phyloP scores from a whole-genome alignment of 2,113 vertebrate species.

The Morone saxatilis region DNA sequence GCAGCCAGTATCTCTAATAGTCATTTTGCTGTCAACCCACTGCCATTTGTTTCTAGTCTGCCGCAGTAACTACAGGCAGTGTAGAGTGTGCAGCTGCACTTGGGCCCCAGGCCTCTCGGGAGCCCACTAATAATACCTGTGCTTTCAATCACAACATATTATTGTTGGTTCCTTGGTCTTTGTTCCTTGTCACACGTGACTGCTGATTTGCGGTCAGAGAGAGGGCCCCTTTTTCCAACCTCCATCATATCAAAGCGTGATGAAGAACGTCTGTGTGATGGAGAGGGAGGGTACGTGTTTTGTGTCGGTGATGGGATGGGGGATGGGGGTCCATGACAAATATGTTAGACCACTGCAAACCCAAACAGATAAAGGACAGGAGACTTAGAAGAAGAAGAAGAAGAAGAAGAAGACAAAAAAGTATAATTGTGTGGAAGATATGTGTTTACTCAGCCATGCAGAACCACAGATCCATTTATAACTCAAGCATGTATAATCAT shows the following conservation, averaged over 20 bases:
- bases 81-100: conserved; percentile 43
- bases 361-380: conserved; percentile 41
- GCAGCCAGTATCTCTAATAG: conserved; percentile 9
- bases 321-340: conserved; percentile 43
- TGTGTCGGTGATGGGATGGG: conserved; percentile 13
- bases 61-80: conserved; percentile 42
- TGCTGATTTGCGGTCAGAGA: conserved; percentile 55
- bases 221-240: conserved; percentile 32
- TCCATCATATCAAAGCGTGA: conserved; percentile 35
- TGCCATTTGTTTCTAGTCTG: conserved; percentile 57
- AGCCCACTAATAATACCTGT: conserved; percentile 68
- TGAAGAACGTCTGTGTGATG: conserved; percentile 32
- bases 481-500: conserved; percentile 20
- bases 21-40: conserved; percentile 37
- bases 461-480: conserved; percentile 52
- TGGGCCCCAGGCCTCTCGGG: conserved; percentile 45
- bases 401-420: neutral
- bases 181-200: conserved; percentile 42
- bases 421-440: conserved; percentile 50
- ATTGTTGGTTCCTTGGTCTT: conserved; percentile 44
- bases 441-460: conserved; percentile 47
- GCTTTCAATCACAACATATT: conserved; percentile 63
- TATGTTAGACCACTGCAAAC: conserved; percentile 26
- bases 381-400: conserved; percentile 15
- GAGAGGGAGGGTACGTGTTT: conserved; percentile 25